Base-by-base conservation (phyloP, 2,113 vertebrate genomes). In the Poeciliopsis retropinna region DNA sequence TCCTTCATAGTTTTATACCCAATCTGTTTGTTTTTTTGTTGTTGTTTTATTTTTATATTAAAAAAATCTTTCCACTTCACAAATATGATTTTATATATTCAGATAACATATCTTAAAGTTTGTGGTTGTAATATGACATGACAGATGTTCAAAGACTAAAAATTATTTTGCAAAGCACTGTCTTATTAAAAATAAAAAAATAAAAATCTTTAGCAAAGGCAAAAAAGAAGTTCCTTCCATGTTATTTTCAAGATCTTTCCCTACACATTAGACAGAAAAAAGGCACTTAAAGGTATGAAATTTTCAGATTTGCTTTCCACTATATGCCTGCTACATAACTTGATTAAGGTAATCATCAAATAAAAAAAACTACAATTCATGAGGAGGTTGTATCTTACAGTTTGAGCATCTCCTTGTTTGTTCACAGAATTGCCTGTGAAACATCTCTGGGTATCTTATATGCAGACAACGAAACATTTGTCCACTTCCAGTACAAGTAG, bases 401-500 rank as follows among this genome's bases (percentile, higher is more conserved):
- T 44, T 39, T 44, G 14, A 64, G 4, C 41, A 34, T 73, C 71
- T 1, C 39, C 54, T 76, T 57, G 29, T 76, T 69, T 15, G 13
- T 72, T 34, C 37, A 60, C n/a, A 41, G 5, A 61, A 8, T 51
- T 39, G 12, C 31, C 31, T 22, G 12, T 4, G n/a, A 34, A 11
- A 51, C 39, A 27, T 64, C 47, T 29, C 31, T 70, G 60, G 31
- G 73, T 51, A 71, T 72, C 30, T 64, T 13, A 64, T 68, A 39
- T 64, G 31, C 5, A 64, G 69, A 72, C 30, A 65, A 51, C 60
- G 44, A 62, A 64, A 37, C 65, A 60, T 14, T 67, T 75, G 30
- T 44, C 82, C 44, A 71, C 61, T 72, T 61, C 27, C 70, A 72
- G 68, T 41, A 67, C 13, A 29, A 57, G 67, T 30, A 64, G 28